Evolutionary conservation across 1,140 invertebrate species (phyloP).

Genomic region (Drosophila parvula): DNA sequence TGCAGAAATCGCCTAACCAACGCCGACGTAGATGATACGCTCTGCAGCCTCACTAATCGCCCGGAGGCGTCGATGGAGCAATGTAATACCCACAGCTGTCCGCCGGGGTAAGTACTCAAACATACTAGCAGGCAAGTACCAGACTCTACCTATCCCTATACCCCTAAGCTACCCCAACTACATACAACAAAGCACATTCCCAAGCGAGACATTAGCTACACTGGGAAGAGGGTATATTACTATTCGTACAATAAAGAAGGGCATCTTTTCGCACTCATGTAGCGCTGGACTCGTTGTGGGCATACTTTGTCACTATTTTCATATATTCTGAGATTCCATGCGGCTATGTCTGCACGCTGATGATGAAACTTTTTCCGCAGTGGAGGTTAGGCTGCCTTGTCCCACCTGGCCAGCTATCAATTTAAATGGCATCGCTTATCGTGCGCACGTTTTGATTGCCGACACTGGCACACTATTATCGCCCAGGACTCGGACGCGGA

Average conservation of each 20-base stretch:
- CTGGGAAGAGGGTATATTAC: background rate
- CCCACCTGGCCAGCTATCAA: conserved; percentile 73
- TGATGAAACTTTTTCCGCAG: conserved; percentile 7
- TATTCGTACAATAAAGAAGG: too few species aligned
- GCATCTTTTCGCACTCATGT: background rate
- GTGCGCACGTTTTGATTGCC: conserved; percentile 78
- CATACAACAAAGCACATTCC: conserved; percentile 8
- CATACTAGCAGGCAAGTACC: conserved; percentile 25
- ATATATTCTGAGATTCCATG: background rate
- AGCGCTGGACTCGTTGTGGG: too few species aligned
- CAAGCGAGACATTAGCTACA: conserved; percentile 7
- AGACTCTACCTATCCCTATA: conserved; percentile 19
- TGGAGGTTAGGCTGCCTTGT: conserved; percentile 6
- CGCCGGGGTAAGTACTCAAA: conserved; percentile 90
- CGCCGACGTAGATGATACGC: conserved; percentile 89
- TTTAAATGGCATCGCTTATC: conserved; percentile 75
- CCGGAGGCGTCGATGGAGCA: conserved; percentile 90
- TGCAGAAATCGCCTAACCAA: conserved; percentile 91
- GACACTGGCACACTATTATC: conserved; percentile 70
- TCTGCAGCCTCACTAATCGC: conserved; percentile 91
- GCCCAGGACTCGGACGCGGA: conserved; percentile 25
- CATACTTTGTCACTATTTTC: background rate
- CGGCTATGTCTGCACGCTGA: background rate
- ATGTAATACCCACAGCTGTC: conserved; percentile 94
- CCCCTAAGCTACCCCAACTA: conserved; percentile 8